Percentiles rank a stretch among this genome's conserved stretches.
phyloP scores from a whole-genome alignment of 2,888 invertebrate genomes.

The Eilema depressum region DNA sequence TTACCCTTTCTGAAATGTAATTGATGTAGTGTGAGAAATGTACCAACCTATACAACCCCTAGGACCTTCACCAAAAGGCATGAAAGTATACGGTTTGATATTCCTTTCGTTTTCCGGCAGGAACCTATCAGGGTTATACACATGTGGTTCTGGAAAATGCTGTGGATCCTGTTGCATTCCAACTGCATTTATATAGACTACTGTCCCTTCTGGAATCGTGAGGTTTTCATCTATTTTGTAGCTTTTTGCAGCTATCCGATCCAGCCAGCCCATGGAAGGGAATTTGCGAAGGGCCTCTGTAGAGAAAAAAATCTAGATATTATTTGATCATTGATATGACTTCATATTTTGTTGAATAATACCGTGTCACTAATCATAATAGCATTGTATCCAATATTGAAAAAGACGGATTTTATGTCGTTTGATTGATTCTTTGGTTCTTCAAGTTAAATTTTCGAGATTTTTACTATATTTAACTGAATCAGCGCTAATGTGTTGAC shows the following conservation, averaged over 20 bases:
- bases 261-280: constrained; percentile 65
- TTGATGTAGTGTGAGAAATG: neutral
- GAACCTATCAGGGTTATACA: constrained; percentile 86
- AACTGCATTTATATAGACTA: constrained; percentile 57
- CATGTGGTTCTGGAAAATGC: constrained; percentile 82
- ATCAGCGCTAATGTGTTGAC: no score
- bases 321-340: neutral
- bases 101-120: constrained; percentile 82
- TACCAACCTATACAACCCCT: constrained; percentile 85
- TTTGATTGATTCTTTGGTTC: no score
- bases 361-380: no score
- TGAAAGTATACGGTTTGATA: constrained; percentile 61
- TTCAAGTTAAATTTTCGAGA: no score
- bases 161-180: constrained; percentile 73
- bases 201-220: constrained; percentile 58
- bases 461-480: no score
- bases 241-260: constrained; percentile 53
- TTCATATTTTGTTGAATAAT: neutral
- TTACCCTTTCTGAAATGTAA: no score
- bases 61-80: constrained; percentile 58
- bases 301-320: neutral
- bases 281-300: constrained; percentile 64
- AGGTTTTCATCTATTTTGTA: constrained; percentile 61
- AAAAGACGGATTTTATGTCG: no score
- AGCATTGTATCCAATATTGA: neutral